Evolutionary conservation across 2,797 vertebrate species (phyloP).

Genomic region (Graptemys geographica): DNA sequence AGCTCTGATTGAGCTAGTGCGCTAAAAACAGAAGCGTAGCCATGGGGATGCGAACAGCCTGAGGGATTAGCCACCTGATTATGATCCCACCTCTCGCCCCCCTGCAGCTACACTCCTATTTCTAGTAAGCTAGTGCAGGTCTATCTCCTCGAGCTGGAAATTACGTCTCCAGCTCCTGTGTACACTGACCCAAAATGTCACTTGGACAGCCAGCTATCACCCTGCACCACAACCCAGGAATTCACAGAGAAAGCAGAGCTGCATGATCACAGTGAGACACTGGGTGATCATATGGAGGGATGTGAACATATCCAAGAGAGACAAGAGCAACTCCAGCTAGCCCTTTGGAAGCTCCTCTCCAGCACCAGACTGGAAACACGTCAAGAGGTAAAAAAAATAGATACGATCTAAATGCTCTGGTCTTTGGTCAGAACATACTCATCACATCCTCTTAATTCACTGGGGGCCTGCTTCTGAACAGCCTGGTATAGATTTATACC

Average conservation of each 20-base stretch:
- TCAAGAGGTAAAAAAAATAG: neutral
- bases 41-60: neutral
- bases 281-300: neutral
- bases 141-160: neutral
- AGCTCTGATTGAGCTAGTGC: neutral
- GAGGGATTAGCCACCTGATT: neutral
- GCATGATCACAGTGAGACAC: neutral
- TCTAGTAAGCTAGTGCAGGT: neutral
- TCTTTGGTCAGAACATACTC: neutral
- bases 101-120: neutral
- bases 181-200: neutral
- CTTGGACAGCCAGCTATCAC: neutral
- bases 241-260: neutral
- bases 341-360: neutral
- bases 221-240: fast-evolving
- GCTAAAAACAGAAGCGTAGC: neutral
- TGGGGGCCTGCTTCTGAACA: neutral
- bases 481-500: neutral
- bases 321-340: neutral
- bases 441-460: neutral
- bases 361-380: neutral
- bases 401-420: neutral
- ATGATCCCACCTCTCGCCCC: neutral
- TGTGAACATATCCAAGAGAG: neutral
- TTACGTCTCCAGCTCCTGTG: neutral